Conservation (phyloP, 53 echinoderm and acorn worm species). For the Zoroaster sp. region DNA sequence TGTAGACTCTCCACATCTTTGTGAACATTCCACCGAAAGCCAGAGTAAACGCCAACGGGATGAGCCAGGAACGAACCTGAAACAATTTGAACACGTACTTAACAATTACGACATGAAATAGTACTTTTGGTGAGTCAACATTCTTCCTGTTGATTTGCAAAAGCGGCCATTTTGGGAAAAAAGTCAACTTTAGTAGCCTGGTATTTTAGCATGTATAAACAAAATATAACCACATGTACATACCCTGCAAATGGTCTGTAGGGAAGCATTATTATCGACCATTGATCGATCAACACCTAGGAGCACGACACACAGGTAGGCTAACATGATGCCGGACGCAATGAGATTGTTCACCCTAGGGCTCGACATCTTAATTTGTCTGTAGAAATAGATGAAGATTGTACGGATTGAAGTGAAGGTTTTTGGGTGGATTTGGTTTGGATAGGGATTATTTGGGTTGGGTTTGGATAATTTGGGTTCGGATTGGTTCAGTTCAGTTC, state of each 20-base stretch:
- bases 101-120: too few species aligned
- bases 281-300: slow-evolving; percentile 58
- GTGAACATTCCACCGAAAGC: slow-evolving; percentile 86
- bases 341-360: slow-evolving; percentile 81
- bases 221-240: too few species aligned
- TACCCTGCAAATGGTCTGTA: neutral
- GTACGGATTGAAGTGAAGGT: neutral
- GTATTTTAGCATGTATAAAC: too few species aligned
- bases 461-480: too few species aligned
- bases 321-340: slow-evolving; percentile 52
- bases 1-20: slow-evolving; percentile 83
- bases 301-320: slow-evolving; percentile 65
- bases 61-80: slow-evolving; percentile 70
- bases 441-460: neutral
- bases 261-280: neutral
- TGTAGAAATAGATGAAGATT: neutral
- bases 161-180: too few species aligned
- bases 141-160: too few species aligned
- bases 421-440: neutral
- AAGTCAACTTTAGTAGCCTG: too few species aligned
- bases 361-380: slow-evolving; percentile 81
- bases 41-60: slow-evolving; percentile 62
- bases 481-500: neutral
- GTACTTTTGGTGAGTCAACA: too few species aligned
- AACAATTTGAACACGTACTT: too few species aligned